phyloP scores from a whole-genome alignment of 1,140 invertebrate species.

The Drosophila parabipectinata region DNA sequence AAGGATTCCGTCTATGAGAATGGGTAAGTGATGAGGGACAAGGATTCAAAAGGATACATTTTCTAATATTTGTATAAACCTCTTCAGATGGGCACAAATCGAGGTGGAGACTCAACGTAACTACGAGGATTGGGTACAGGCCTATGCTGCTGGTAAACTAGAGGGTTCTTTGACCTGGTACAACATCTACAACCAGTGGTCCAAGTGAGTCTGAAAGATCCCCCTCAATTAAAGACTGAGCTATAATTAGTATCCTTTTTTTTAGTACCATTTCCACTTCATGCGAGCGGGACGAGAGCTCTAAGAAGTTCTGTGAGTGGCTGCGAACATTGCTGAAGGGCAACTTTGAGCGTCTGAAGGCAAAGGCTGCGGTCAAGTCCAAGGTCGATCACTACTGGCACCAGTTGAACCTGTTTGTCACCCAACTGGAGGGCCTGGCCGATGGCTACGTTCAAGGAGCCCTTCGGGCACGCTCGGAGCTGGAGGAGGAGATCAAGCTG shows the following conservation, averaged over 20 bases:
- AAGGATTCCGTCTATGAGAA: constrained; percentile 87
- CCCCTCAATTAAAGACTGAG: not conserved
- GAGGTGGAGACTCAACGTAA: constrained; percentile 90
- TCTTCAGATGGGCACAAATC: constrained; percentile 89
- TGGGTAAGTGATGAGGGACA: constrained; percentile 85
- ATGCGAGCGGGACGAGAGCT: constrained; percentile 87
- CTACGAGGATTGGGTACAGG: constrained; percentile 91
- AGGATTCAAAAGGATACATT: not conserved
- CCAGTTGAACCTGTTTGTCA: constrained; percentile 88
- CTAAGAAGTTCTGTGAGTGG: constrained; percentile 78
- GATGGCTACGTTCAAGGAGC: constrained; percentile 89
- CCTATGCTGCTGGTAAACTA: constrained; percentile 94
- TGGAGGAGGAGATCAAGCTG: constrained; percentile 85
- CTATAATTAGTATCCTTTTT: not conserved
- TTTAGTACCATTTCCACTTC: constrained; percentile 87
- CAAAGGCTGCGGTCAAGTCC: constrained; percentile 88
- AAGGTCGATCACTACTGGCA: constrained; percentile 87
- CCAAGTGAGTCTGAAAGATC: constrained; percentile 80
- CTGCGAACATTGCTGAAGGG: constrained; percentile 62
- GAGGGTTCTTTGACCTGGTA: constrained; percentile 93
- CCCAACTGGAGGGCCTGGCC: constrained; percentile 88
- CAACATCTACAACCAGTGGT: constrained; percentile 92
- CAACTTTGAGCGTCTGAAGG: constrained; percentile 89
- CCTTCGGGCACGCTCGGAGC: constrained; percentile 86
- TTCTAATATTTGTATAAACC: not conserved